Percentiles rank a stretch among this genome's conserved stretches.
These are phyloP conservation scores for Euwallacea similis DNA, from an alignment of 1,140 invertebrate genomes.

Conservation along the genomic window DNA sequence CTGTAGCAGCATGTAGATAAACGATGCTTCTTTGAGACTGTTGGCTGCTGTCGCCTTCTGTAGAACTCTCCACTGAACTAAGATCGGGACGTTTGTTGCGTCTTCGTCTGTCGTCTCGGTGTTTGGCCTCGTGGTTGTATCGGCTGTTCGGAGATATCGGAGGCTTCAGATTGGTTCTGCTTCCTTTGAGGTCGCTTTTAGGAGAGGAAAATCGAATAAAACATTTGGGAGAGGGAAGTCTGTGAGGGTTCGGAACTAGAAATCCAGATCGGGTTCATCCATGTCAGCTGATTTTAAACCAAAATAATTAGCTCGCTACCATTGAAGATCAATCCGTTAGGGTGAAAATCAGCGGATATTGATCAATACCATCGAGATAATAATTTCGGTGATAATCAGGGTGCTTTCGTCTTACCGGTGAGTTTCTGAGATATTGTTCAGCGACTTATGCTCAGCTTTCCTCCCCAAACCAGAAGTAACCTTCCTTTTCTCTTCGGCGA, in stretches of 20 bases:
- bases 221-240: background rate
- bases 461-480: constrained; percentile 38
- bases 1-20: constrained; percentile 77
- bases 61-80: constrained; percentile 66
- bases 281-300: no score
- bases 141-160: constrained; percentile 46
- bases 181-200: constrained; percentile 14
- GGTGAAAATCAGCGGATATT: no score
- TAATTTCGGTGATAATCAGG: no score
- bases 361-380: no score
- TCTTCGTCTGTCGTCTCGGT: constrained; percentile 38
- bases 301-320: no score
- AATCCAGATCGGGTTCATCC: no score
- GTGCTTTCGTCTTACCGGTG: constrained; percentile 30
- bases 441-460: constrained; percentile 42
- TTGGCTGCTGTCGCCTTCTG: constrained; percentile 77
- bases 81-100: constrained; percentile 48
- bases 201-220: background rate
- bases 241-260: background rate
- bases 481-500: constrained; percentile 59
- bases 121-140: constrained; percentile 33
- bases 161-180: constrained; percentile 43
- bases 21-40: constrained; percentile 78
- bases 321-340: no score
- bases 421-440: constrained; percentile 47